Evolutionary conservation across 2,888 invertebrate genomes (phyloP), one percentile per base, ranked within the genome.

Genomic region (Agriopis marginaria): DNA sequence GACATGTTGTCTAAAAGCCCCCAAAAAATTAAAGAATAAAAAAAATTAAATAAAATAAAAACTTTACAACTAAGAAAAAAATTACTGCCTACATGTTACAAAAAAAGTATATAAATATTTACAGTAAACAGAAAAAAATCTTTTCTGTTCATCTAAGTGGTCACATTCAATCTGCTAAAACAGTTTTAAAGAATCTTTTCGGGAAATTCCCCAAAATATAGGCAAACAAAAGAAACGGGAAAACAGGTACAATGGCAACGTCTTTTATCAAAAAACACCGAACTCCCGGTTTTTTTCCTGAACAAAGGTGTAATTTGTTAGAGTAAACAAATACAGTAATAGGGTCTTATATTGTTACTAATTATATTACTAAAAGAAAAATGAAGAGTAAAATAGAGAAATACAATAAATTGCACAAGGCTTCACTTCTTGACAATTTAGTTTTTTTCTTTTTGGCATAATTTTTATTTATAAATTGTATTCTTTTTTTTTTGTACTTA

Each of bases 201-300:
- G 47, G 50, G n/a, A 50, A 55, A 17, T 45, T 32, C 32, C 54
- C 45, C 47, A 96, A 97, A 82, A 97, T 17, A n/a, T 63, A 64
- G 45, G 12, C 50, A 5, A 56, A 68, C 61, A 64, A 69, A 32
- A 17, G 32, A 60, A 64, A 54, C 40, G 54, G 64, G 56, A 64
- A 68, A 73, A 50, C 32, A 61, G 17, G 63, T 54, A 62, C 60
- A 73, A 73, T 63, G 61, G 58, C 63, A 67, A 39, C 17, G 42
- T 54, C 12, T 64, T 64, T 68, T 42, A 50, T 49, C n/a, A 53
- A 45, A 59, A 62, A 63, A 55, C 53, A 61, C 50, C 44, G 54
- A 64, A 54, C 47, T 63, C 54, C 40, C 65, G 58, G 55, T 44
- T 66, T 62, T n/a, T 59, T 60, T 44, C 32, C 44, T n/a, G 44